Conservation (phyloP, 2,113 vertebrate species). For the Xyliphius kryptos region DNA sequence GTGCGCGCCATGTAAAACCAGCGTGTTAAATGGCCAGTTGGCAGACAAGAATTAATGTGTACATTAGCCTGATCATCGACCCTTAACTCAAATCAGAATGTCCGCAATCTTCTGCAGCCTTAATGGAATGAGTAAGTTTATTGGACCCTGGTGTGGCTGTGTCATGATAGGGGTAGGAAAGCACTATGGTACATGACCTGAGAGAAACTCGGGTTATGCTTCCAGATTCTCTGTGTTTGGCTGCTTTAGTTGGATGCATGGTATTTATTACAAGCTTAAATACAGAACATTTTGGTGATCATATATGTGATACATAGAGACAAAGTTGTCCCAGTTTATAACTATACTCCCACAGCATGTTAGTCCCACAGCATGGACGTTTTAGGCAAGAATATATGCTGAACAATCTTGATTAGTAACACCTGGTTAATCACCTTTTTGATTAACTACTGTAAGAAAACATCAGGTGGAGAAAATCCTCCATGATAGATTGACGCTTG, state of each 20-base stretch:
- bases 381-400: too few species aligned
- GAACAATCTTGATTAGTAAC: too few species aligned
- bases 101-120: constrained; percentile 12
- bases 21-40: constrained; percentile 8
- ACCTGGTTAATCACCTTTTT: too few species aligned
- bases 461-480: too few species aligned
- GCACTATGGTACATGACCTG: not conserved
- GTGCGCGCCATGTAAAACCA: not conserved
- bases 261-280: not conserved
- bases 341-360: too few species aligned
- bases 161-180: not conserved
- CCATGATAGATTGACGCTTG: too few species aligned
- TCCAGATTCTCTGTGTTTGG: not conserved
- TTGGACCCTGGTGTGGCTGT: not conserved
- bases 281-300: constrained; percentile 1
- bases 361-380: too few species aligned
- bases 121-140: constrained; percentile 18
- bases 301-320: constrained; percentile 19
- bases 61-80: constrained; percentile 15
- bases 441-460: too few species aligned
- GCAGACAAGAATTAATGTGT: constrained; percentile 2
- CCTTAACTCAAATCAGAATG: constrained; percentile 12
- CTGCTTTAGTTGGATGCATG: not conserved
- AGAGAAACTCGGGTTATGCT: not conserved
- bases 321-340: too few species aligned